phyloP scores from a whole-genome alignment of 2,113 vertebrate genomes.

The Pantherophis guttatus region DNA sequence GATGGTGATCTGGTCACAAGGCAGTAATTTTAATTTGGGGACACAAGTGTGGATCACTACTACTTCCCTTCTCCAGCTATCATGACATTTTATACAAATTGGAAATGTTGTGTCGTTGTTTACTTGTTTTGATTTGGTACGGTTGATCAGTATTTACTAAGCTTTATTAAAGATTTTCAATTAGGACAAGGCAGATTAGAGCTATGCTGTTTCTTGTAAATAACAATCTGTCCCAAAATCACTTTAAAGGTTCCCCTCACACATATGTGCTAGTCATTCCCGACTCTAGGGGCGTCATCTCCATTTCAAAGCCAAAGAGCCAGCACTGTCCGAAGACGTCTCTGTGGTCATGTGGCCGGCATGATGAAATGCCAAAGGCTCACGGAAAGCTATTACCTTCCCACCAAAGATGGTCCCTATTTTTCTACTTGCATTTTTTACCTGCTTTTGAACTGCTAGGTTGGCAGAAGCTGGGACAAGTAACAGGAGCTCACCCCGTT shows the following conservation, averaged over 20 bases:
- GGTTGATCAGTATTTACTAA: background rate
- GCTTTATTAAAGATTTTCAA: background rate
- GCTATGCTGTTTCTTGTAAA: background rate
- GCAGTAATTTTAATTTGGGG: background rate
- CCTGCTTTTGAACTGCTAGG: too few relatives aligned
- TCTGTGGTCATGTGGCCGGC: too few relatives aligned
- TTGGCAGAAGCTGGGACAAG: too few relatives aligned
- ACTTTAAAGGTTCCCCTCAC: background rate
- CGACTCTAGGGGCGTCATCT: too few relatives aligned
- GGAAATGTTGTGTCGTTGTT: background rate
- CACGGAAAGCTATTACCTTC: too few relatives aligned
- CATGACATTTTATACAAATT: background rate
- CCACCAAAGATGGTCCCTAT: too few relatives aligned
- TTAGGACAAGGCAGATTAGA: background rate
- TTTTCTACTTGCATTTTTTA: too few relatives aligned
- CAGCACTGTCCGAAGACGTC: too few relatives aligned
- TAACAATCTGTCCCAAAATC: background rate
- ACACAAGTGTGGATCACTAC: background rate
- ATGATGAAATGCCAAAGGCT: too few relatives aligned
- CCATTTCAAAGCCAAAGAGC: too few relatives aligned
- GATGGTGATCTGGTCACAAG: background rate
- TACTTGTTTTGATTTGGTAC: background rate
- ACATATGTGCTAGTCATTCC: too few relatives aligned
- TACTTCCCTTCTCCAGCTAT: background rate
- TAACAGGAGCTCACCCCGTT: too few relatives aligned